Conservation (phyloP, 2,113 vertebrate genomes). For the Thalassoma bifasciatum region DNA sequence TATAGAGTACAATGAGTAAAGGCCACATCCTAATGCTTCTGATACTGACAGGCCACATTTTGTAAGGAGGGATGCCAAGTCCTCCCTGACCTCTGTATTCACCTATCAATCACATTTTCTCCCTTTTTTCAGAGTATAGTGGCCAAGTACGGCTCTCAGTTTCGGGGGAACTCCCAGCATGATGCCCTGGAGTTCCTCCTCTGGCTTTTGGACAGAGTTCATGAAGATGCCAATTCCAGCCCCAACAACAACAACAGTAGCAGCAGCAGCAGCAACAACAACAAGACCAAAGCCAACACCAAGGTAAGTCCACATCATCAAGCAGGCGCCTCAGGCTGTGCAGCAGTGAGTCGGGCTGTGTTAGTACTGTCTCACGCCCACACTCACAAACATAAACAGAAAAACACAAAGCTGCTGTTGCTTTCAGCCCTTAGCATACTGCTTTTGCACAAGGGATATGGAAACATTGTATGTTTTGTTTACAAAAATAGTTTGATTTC, state of each 20-base stretch:
- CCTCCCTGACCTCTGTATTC: constrained; percentile 23
- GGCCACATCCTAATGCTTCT: no score
- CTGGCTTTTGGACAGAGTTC: constrained; percentile 93
- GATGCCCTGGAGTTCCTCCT: constrained; percentile 96
- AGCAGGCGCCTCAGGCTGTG: background rate
- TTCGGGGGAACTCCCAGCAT: constrained; percentile 93
- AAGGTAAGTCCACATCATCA: constrained; percentile 82
- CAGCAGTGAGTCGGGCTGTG: background rate
- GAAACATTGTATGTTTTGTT: background rate
- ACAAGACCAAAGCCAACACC: constrained; percentile 60
- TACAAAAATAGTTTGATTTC: background rate
- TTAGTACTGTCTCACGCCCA: background rate
- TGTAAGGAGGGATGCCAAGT: background rate
- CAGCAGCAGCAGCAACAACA: constrained; percentile 69
- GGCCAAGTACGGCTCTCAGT: constrained; percentile 92
- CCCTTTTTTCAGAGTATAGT: constrained; percentile 86
- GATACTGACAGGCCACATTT: background rate
- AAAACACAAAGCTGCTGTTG: background rate
- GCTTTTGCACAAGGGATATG: background rate
- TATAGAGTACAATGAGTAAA: no score
- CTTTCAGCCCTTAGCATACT: background rate
- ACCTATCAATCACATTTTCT: constrained; percentile 21
- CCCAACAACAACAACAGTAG: constrained; percentile 68
- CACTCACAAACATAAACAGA: background rate
- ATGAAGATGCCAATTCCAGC: constrained; percentile 89